These are phyloP conservation scores for Bambusicola thoracicus DNA, from an alignment of 2,113 vertebrate genomes.

Conservation along the genomic window DNA sequence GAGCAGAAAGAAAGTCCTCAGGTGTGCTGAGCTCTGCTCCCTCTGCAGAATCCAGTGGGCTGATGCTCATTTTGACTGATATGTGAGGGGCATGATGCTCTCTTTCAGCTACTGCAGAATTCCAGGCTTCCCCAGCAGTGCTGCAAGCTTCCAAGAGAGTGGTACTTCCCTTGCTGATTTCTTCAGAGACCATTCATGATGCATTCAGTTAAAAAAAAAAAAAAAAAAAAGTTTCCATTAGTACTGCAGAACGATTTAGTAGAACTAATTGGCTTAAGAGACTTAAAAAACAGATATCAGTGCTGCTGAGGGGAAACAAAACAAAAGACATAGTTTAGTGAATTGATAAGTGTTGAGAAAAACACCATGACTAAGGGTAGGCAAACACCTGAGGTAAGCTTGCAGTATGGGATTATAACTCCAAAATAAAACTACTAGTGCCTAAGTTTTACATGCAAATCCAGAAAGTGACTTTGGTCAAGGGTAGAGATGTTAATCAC, in stretches of 20 bases:
- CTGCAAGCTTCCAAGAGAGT: background rate
- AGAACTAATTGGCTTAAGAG: background rate
- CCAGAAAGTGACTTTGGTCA: background rate
- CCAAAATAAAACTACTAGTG: background rate
- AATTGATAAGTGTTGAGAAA: background rate
- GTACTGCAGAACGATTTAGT: background rate
- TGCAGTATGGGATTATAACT: background rate
- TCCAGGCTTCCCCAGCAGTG: background rate
- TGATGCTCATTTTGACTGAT: conserved; percentile 24
- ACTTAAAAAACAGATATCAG: background rate
- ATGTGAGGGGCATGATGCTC: background rate
- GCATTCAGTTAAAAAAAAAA: conserved; percentile 46
- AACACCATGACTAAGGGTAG: background rate
- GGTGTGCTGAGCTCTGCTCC: background rate
- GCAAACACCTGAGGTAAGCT: background rate
- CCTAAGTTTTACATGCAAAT: background rate
- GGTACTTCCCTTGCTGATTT: conserved; percentile 12
- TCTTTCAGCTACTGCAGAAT: background rate
- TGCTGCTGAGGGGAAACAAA: background rate
- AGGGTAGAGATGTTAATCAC: background rate
- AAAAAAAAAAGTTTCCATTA: background rate
- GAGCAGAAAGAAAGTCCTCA: background rate
- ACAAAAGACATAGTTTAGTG: background rate
- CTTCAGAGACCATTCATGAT: conserved; percentile 74
- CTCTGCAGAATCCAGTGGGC: background rate